These are phyloP conservation scores for Erpobdella octoculata DNA, from an alignment of 2,888 invertebrate genomes.

Conservation along the genomic window DNA sequence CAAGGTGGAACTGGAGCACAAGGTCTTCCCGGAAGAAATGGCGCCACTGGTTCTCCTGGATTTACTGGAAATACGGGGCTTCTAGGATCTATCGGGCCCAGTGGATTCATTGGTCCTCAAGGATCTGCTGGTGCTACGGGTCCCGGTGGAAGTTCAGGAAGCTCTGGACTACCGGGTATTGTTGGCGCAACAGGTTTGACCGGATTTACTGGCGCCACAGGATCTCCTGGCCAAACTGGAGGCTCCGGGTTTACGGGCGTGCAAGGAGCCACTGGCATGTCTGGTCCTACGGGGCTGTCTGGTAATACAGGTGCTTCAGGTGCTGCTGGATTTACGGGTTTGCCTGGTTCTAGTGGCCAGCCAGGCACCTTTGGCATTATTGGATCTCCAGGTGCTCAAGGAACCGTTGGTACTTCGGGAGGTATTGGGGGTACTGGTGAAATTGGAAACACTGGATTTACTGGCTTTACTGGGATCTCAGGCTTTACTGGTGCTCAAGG, in stretches of 20 bases:
- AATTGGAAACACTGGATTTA: slow-evolving; percentile 8
- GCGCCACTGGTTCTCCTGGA: slow-evolving; percentile 23
- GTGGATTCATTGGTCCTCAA: slow-evolving; percentile 23
- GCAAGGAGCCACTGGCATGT: neutral
- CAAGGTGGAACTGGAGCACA: slow-evolving; percentile 22
- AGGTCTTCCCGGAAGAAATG: slow-evolving; percentile 22
- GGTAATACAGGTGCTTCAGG: slow-evolving; percentile 7
- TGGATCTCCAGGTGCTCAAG: slow-evolving; percentile 21
- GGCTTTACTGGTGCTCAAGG: slow-evolving; percentile 39
- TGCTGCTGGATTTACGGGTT: neutral
- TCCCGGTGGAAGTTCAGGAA: slow-evolving; percentile 23
- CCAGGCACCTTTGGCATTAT: neutral
- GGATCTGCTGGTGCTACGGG: slow-evolving; percentile 24
- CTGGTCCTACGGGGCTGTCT: slow-evolving; percentile 18
- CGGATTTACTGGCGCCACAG: slow-evolving; percentile 19
- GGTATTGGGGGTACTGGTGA: slow-evolving; percentile 29
- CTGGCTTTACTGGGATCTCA: slow-evolving; percentile 39
- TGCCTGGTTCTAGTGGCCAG: slow-evolving; percentile 4
- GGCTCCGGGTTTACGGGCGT: neutral
- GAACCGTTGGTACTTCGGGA: slow-evolving; percentile 29
- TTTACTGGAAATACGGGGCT: slow-evolving; percentile 24
- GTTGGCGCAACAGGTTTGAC: slow-evolving; percentile 24
- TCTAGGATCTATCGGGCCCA: slow-evolving; percentile 14
- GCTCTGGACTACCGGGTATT: slow-evolving; percentile 20
- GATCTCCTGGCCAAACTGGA: slow-evolving; percentile 11